Evolutionary conservation across 2,113 vertebrate genomes (phyloP), one percentile per base, ranked within the genome.

Genomic region (Vicugna pacos): DNA sequence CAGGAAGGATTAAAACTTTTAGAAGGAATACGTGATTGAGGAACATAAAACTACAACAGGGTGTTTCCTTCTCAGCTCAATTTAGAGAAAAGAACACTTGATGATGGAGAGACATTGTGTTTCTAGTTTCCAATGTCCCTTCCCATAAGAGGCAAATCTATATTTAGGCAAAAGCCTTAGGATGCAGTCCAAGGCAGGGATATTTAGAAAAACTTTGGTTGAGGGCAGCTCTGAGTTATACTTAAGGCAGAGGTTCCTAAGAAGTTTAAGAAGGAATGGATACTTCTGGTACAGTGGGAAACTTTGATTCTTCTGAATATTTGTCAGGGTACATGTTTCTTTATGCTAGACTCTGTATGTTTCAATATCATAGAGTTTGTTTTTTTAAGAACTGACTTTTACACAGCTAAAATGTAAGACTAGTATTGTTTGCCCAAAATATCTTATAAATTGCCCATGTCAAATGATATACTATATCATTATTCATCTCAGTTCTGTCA

Each of bases 281-380:
- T 16, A 67, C 48, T 46, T 89, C n/a, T 87, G 16, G 10, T 67
- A 70, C 9, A 67, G 9, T 52, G 26, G 26, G 3, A 1, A 70
- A 83, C 4, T 67, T 89, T 90, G 28, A 58, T 93, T 79, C 32
- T 91, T 15, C 67, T 77, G n/a, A 76, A 65, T 88, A 65, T 81
- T 64, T 95, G 24, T 69, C 50, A 93, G 26, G 8, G 5, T 92
- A 77, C 7, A 14, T 77, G 3, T 72, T 64, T 94, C 35, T 87
- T 70, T 19, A 65, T 80, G 42, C 8, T 35, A 70, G 3, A 4
- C 0, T 73, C 12, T 5, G 8, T 82, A 65, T 14, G 3, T 65
- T 94, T 88, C 52, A 89, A 22, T 69, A 26, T 48, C 42, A 54
- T 5, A 8, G 5, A 60, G 10, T 79, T 56, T 82, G 3, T 62